Percentiles rank a stretch among this genome's conserved stretches.
Conservation (phyloP, 2,888 invertebrate genomes). For the Pammene fasciana region DNA sequence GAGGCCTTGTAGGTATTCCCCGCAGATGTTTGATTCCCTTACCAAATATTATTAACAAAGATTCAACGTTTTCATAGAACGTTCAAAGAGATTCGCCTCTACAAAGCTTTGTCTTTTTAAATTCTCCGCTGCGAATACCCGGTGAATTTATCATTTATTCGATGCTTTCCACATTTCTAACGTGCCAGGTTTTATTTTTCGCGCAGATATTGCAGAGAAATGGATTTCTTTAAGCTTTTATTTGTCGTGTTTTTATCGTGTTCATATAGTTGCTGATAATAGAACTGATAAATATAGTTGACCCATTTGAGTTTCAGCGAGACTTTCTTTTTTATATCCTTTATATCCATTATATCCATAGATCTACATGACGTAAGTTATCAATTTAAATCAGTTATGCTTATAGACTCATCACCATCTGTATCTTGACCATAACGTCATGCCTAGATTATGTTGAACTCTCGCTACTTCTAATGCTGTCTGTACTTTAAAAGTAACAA, state of each 20-base stretch:
- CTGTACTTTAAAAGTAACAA: too few relatives aligned
- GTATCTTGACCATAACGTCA: too few relatives aligned
- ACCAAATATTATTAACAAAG: slow-evolving; percentile 12
- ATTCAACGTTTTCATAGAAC: slow-evolving; percentile 13
- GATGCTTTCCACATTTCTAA: slow-evolving; percentile 11
- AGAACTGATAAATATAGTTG: too few relatives aligned
- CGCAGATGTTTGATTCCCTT: slow-evolving; percentile 11
- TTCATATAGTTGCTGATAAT: background rate
- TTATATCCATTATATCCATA: too few relatives aligned
- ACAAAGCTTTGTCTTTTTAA: slow-evolving; percentile 31
- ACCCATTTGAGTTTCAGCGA: background rate
- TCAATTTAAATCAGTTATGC: too few relatives aligned
- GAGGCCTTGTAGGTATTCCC: background rate
- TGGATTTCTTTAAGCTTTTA: background rate
- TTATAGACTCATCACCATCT: too few relatives aligned
- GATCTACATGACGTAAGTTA: too few relatives aligned
- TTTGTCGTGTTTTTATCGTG: background rate
- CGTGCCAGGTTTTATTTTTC: slow-evolving; percentile 1
- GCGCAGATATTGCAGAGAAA: background rate
- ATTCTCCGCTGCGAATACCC: slow-evolving; percentile 7
- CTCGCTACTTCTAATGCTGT: too few relatives aligned
- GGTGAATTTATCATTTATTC: slow-evolving; percentile 22
- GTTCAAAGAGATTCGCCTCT: slow-evolving; percentile 12
- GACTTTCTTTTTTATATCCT: background rate
- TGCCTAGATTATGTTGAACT: too few relatives aligned